These are phyloP conservation scores for Pollenia angustigena DNA, from an alignment of 2,888 invertebrate genomes.

Conservation along the genomic window DNA sequence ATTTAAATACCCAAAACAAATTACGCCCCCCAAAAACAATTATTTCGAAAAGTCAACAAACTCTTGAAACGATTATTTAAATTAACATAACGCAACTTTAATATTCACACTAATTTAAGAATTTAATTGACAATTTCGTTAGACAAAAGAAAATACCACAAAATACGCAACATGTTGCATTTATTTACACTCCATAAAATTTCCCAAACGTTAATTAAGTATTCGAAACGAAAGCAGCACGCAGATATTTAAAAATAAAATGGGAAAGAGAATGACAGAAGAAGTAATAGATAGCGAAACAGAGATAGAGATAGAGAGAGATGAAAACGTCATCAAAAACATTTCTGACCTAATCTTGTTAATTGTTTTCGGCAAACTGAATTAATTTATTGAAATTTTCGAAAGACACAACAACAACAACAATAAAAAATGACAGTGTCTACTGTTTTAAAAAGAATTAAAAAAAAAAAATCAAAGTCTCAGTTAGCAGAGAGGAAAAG, in stretches of 20 bases:
- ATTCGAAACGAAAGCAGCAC: slow-evolving; percentile 17
- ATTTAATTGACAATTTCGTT: slow-evolving; percentile 41
- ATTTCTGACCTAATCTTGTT: slow-evolving; percentile 71
- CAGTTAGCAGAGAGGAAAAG: slow-evolving; percentile 37
- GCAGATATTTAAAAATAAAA: background rate
- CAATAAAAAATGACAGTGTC: slow-evolving; percentile 8
- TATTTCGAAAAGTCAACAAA: background rate
- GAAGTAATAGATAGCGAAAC: background rate
- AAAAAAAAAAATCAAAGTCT: slow-evolving; percentile 9
- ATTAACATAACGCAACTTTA: slow-evolving; percentile 17
- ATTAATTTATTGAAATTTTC: slow-evolving; percentile 67
- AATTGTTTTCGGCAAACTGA: slow-evolving; percentile 70
- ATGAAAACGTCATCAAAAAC: background rate
- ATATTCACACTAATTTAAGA: slow-evolving; percentile 32
- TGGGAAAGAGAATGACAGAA: background rate
- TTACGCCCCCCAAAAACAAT: background rate
- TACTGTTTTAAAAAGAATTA: slow-evolving; percentile 30
- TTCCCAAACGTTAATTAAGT: slow-evolving; percentile 51
- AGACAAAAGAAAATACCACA: slow-evolving; percentile 18
- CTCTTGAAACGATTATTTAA: background rate
- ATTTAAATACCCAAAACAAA: background rate
- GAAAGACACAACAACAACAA: slow-evolving; percentile 38
- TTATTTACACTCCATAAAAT: slow-evolving; percentile 67
- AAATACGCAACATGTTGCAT: slow-evolving; percentile 66
- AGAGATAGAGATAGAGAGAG: slow-evolving; percentile 13